Base-by-base conservation (phyloP, 1,140 invertebrate species). In the Drosophila sulfurigaster region DNA sequence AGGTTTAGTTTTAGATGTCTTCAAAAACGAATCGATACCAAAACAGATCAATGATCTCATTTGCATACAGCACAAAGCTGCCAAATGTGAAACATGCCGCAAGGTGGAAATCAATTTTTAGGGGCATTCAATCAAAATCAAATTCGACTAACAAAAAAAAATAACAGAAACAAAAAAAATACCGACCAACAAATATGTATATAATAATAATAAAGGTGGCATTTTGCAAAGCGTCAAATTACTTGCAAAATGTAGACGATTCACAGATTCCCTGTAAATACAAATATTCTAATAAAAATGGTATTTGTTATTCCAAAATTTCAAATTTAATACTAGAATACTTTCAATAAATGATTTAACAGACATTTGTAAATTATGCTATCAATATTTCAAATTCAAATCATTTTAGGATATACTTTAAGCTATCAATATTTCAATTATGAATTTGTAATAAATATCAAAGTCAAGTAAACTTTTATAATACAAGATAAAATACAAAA, bases 11-110 rank as follows among this genome's bases (percentile, higher is more conserved):
- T 59, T 43, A 28, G 74, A 65, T 60, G 74, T 89, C 80, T 88
- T 88, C 85, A 83, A 89, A 88, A 79, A 70, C 83, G 80, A 88
- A 88, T 81, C 85, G 85, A 83, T 88, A 88, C 85, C 86, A 85
- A 89, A 89, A 81, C 85, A 89, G 85, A 89, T 89, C 85, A 89
- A 89, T 81, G 85, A 90, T 89, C 85, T 89, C 85, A 89, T 89
- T 89, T 89, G 85, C 85, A 89, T 89, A 85, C 81, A 57, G 46
- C 41, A 58, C 68, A 76, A 63, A 73, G 78, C 82, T 86, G 81
- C 82, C 77, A 83, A 83, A 83, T 81, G 70, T 85, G 74, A 85
- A 79, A 79, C 82, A 86, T 81, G 82, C 75, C 83, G 80, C 49
- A 81, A 74, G 58, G 64, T 57, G 54, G 82, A 87, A 87, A 87